Evolutionary conservation across 2,797 vertebrate genomes (phyloP), one percentile per base, ranked within the genome.

Genomic region (Adrianichthys oophorus): DNA sequence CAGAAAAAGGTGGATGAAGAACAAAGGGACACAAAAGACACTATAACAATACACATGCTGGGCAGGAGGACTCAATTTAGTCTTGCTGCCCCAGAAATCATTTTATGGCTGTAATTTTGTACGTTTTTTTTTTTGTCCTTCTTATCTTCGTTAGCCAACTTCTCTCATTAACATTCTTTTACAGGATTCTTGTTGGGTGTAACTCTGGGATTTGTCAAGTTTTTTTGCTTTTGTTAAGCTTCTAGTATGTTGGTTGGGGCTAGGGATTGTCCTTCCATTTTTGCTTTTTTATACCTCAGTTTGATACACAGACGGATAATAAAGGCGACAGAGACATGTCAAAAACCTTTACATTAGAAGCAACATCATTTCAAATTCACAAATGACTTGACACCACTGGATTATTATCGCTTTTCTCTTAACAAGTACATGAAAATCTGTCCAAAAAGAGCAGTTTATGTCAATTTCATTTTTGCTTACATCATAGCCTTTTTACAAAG

Each of bases 81-180:
- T 71, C 85, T 85, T 81, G 55, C 84, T 85, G 83, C 65, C 85
- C 89, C 89, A 89, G 86, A 85, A 89, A 88, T 90, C 79, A 84
- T 87, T 63, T 72, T 91, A 93, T 92, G 92, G 91, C 92, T 94
- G 87, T 92, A 85, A 91, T 84, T 92, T 93, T 90, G 84, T 82
- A 59, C 71, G 78, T 76, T 76, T 74, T 65, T 72, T 64, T 60
- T 49, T 56, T 62, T 64, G 78, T 49, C 62, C 63, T 77, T 68
- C 48, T 51, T 47, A 46, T 62, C 41, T 19, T 78, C 23, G 4
- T 67, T 59, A 29, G 59, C 43, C 48, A 45, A 64, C 60, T 46
- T 56, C 68, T 69, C 49, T 48, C 15, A 51, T 43, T 41, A 29
- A 51, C 48, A 15, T 68, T 68, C 41, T 54, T 65, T 63, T 26